Evolutionary conservation across 2,797 vertebrate genomes (phyloP).

Genomic region (Falco berigora): DNA sequence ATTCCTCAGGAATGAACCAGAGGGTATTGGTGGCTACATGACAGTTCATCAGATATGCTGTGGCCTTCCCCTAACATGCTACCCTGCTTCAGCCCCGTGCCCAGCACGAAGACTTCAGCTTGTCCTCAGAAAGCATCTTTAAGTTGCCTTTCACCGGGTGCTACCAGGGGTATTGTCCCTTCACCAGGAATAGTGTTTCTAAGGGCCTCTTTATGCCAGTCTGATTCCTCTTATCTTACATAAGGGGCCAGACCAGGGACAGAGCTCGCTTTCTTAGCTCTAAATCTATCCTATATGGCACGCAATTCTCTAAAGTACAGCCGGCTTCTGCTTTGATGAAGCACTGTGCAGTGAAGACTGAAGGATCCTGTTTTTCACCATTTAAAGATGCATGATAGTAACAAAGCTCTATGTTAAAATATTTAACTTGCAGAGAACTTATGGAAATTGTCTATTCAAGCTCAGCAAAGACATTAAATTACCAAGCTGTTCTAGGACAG

Average conservation of each 20-base stretch:
- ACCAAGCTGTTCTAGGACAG: slow-evolving; percentile 63
- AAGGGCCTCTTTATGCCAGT: slow-evolving; percentile 49
- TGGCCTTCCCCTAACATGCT: not conserved
- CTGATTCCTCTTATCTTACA: slow-evolving; percentile 37
- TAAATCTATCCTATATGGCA: slow-evolving; percentile 37
- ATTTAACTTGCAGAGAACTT: slow-evolving; percentile 58
- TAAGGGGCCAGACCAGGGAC: slow-evolving; percentile 37
- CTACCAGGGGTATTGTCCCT: not conserved
- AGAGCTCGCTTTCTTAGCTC: not conserved
- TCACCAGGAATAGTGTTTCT: slow-evolving; percentile 15
- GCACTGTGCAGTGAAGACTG: slow-evolving; percentile 20
- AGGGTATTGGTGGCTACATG: rapidly evolving
- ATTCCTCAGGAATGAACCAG: not conserved
- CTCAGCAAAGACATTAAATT: slow-evolving; percentile 56
- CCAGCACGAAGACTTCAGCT: not conserved
- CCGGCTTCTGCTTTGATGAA: slow-evolving; percentile 44
- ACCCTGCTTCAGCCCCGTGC: not conserved
- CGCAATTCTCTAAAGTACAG: slow-evolving; percentile 52
- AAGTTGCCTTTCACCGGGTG: not conserved
- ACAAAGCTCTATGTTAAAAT: slow-evolving; percentile 63
- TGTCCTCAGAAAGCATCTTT: slow-evolving; percentile 8
- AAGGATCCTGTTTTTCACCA: slow-evolving; percentile 51
- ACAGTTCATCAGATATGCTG: not conserved
- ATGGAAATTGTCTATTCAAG: slow-evolving; percentile 69
- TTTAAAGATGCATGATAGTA: slow-evolving; percentile 61